Evolutionary conservation across 1,140 invertebrate genomes (phyloP), one percentile per base, ranked within the genome.

Genomic region (Drosophila funebris): DNA sequence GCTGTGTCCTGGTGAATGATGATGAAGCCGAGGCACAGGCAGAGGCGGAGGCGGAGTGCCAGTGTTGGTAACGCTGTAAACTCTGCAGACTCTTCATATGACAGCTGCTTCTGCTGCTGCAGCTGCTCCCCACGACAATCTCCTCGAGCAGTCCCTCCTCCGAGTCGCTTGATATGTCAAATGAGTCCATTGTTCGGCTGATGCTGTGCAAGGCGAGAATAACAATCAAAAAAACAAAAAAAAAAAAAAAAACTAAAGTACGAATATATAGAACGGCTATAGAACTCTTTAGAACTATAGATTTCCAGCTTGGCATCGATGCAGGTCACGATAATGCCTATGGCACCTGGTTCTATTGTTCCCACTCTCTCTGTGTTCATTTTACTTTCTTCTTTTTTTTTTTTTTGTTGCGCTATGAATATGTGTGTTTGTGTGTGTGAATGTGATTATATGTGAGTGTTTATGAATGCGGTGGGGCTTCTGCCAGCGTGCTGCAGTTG

Each of bases 131-230:
- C 18, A 91, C 85, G 20, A 92, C 82, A 76, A 91, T 90, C 78
- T 91, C 90, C 60, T 92, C 91, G 58, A 91, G 83, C 53, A 90
- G 70, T 4, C 81, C 90, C 76, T 91, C 90, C 76, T 91, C 90
- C 13, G 90, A 91, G 58, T 92, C 91, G 79, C 91, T 92, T 73
- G 90, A 91, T 87, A 92, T 92, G 66, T 92, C 91, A 79, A 92
- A 92, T 77, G 91, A 92, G 76, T 92, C 90, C 90, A 91, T 91
- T 85, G 90, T 91, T 71, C 90, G 87, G 71, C 90, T 91, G 68
- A 83, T 82, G 69, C 90, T 91, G 60, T 63, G 18, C 53, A 20
- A 66, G 64, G 60, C 37, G 63, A 63, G 37, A 74, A 69, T 14
- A 69, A 67, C 64, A 73, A 68, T 60, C 63, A 66, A 61, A 72